These are phyloP conservation scores for Scaptomyza polygonia DNA, from an alignment of 2,888 invertebrate species.

Conservation along the genomic window DNA sequence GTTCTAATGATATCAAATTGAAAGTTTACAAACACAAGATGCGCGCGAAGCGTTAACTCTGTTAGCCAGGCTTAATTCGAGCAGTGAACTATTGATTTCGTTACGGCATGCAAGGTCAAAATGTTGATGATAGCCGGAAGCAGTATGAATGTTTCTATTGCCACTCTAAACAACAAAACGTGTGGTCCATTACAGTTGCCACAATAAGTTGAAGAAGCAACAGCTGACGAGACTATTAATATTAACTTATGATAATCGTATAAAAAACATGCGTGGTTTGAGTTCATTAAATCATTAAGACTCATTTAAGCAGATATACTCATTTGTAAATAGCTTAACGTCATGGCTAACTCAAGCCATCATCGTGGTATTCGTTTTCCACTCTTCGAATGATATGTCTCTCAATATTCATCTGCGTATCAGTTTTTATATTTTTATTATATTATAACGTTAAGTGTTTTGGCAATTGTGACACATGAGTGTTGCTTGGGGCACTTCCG, in stretches of 20 bases:
- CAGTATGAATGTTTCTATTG: conserved; percentile 7
- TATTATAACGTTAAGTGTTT: conserved; percentile 29
- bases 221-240: conserved; percentile 20
- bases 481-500: conserved; percentile 65
- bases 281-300: conserved; percentile 72
- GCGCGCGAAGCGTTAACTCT: conserved; percentile 27
- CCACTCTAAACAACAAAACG: conserved; percentile 31
- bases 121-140: conserved; percentile 39
- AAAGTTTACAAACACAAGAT: conserved; percentile 53
- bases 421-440: conserved; percentile 1
- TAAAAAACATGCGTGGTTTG: conserved; percentile 31
- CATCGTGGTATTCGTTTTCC: not conserved
- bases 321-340: conserved; percentile 25
- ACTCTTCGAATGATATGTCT: conserved; percentile 16
- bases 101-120: conserved; percentile 38
- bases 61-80: conserved; percentile 24
- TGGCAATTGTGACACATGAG: conserved; percentile 67
- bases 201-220: conserved; percentile 10
- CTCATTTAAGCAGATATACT: conserved; percentile 3
- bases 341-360: conserved; percentile 69
- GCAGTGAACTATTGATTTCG: conserved; percentile 56
- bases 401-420: not conserved
- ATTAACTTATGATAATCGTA: conserved; percentile 1
- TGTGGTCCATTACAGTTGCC: conserved; percentile 49
- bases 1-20: conserved; percentile 56